Percentiles rank a stretch among this genome's conserved stretches.
Evolutionary conservation across 2,113 vertebrate genomes (phyloP).

Genomic region (Pipra filicauda): DNA sequence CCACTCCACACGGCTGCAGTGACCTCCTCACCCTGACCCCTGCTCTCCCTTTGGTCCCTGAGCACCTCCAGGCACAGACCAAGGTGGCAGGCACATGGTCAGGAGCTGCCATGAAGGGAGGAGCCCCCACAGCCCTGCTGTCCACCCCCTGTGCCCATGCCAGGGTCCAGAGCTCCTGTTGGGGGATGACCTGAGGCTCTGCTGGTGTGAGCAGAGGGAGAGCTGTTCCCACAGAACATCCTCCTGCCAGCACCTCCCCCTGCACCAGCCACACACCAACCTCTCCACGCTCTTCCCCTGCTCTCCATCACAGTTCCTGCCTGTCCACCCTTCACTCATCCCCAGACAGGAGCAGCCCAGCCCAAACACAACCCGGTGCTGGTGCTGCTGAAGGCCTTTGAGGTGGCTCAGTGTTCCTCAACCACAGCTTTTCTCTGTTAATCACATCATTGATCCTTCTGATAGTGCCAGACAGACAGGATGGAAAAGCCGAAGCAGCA

Average conservation of each 20-base stretch:
- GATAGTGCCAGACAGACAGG: neutral
- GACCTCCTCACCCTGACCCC: neutral
- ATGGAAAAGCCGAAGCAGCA: neutral
- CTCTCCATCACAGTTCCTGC: fast-evolving
- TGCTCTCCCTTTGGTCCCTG: neutral
- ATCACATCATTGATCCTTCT: neutral
- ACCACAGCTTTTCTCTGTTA: neutral
- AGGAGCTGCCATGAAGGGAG: too few relatives aligned
- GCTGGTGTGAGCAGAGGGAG: neutral
- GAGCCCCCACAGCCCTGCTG: neutral
- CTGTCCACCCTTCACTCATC: neutral
- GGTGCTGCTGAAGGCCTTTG: neutral
- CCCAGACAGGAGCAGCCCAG: neutral
- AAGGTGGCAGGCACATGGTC: neutral
- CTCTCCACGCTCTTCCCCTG: fast-evolving
- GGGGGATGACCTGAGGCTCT: neutral
- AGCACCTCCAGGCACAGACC: neutral
- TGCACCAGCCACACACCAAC: fast-evolving
- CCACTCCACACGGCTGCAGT: fast-evolving
- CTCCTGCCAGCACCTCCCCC: neutral
- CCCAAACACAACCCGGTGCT: neutral
- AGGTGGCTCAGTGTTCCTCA: neutral
- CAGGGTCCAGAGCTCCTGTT: neutral
- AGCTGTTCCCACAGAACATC: neutral
- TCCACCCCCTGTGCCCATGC: neutral